Base-by-base conservation (phyloP, 2,113 vertebrate species). In the Vimba vimba region DNA sequence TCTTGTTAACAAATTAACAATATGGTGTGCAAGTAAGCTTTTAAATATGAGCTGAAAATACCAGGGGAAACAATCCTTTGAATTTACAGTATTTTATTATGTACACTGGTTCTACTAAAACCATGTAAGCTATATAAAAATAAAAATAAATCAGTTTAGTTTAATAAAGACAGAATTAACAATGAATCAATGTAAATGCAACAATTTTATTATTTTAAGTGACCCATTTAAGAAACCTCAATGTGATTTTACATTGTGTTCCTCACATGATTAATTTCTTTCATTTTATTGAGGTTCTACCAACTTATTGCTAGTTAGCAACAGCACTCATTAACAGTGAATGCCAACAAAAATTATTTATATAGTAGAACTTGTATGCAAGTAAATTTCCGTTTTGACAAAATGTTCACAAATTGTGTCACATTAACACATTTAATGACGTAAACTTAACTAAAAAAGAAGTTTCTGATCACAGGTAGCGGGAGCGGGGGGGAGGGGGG, bases 1-100 rank as follows among this genome's bases (percentile, higher is more conserved):
- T 74, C 71, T 74, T 47, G 21, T 47, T 47, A 74, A 74, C 43
- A 74, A 25, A 75, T 75, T n/a, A 47, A 75, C 43, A 47, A 47
- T 47, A 75, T 39, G 6, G 11, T 36, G 27, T 55, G 15, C 19
- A 10, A 21, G 13, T 57, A 10, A 57, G 76, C 30, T 33, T 78
- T 79, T 10, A 43, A 43, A 64, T 11, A 80, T 4, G 59, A 80
- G 59, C n/a, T 64, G 4, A 47, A 11, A 27, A 52, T 52, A n/a
- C n/a, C 8, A 25, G n/a, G n/a, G 50, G 4, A 12, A 25, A 25
- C 30, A 15, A 71, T 71, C 23, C 6, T 74, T 47, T 39, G 36
- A 15, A 47, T 74, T 27, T 3, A 17, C 13, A 47, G 15, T 15
- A 47, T 74, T 43, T n/a, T 13, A 47, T 43, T 2, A n/a, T 74